Conservation (phyloP, 2,113 vertebrate genomes). For the Leucosticte australis region DNA sequence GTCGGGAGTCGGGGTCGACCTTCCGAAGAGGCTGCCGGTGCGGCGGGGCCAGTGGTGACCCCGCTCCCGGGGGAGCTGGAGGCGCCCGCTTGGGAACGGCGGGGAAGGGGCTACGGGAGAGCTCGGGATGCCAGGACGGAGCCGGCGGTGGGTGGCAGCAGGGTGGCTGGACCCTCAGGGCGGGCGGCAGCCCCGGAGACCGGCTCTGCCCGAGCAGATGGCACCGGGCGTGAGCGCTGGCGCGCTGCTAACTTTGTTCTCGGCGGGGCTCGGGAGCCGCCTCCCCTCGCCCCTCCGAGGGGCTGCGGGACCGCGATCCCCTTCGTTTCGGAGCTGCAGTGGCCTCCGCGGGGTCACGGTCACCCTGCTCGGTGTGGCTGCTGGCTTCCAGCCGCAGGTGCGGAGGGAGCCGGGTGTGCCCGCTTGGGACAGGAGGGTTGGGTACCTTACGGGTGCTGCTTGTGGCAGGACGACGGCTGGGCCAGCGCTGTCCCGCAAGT, state of each 20-base stretch:
- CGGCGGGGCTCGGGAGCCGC: not conserved
- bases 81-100: not conserved
- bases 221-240: constrained; percentile 16
- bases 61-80: not conserved
- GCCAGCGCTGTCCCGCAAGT: not conserved
- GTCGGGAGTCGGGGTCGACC: not conserved
- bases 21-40: not conserved
- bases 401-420: not conserved
- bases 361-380: not conserved
- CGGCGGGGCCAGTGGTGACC: not conserved
- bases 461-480: not conserved
- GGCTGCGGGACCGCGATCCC: not conserved
- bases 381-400: not conserved
- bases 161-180: not conserved
- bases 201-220: constrained; percentile 20
- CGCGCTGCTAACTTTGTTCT: constrained; percentile 60
- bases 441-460: not conserved
- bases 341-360: not conserved
- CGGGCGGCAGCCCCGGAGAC: not conserved
- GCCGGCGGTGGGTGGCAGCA: not conserved
- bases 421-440: not conserved
- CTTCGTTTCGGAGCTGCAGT: not conserved
- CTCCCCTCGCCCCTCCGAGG: not conserved
- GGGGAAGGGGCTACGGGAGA: not conserved
- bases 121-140: not conserved